Base-by-base conservation (phyloP, 2,888 invertebrate species). In the Hirtodrosophila histrioides region DNA sequence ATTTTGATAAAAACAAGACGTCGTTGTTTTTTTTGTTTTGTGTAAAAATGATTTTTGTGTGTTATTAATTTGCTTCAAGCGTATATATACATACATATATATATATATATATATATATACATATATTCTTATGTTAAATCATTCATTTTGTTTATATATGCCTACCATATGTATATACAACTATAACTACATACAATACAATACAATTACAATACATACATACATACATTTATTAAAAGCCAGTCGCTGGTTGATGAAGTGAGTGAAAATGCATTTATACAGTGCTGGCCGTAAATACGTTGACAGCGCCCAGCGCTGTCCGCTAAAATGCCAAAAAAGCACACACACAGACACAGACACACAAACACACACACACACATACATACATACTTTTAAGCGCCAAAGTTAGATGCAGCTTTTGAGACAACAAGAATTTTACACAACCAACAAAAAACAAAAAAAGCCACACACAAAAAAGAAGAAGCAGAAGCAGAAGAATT, bases 181-280 rank as follows among this genome's bases (percentile, higher is more conserved):
- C 36, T 46, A 43, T 40, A 64, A 44, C 24, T 48, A 72, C 33
- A 54, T 51, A 46, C 29, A 44, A 44, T 48, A 49, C 54, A 65
- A 45, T 62, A 58, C 54, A 54, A 29, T 4, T 39, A 50, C 35
- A 54, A 12, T 50, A 49, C 55, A 35, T 39, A 35, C 17, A 56
- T 70, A 63, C 71, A 72, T 72, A 72, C 72, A 55, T 72, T 72
- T 72, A 72, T 75, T 70, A 75, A 73, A 65, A 65, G 75, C 75
- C 75, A 73, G 72, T 44, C 58, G 75, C 76, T 73, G 76, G 58
- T 70, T 49, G 31, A 6, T 29, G 64, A 54, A 66, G 67, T 54
- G 68, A 73, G 68, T 67, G 68, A 44, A 70, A 68, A 68, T 79
- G 86, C 86, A 79, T 79, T 82, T 79, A 71, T 53, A 83, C 58